These are phyloP conservation scores for Akabosia matsudoensis DNA, from an alignment of 1,140 invertebrate species.

Conservation along the genomic window DNA sequence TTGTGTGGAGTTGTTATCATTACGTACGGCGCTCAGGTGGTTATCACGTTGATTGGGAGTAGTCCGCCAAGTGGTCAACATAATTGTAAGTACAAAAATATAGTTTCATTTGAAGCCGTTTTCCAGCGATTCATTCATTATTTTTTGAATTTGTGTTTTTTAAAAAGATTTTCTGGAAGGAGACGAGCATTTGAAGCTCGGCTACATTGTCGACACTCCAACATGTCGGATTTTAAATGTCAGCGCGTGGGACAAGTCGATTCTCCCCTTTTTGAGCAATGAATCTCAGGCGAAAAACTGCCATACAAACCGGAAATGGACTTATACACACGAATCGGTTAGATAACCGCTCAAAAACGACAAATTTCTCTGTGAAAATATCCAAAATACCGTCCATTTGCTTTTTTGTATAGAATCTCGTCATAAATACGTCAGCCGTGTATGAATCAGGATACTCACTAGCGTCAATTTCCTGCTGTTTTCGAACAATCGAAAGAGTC, in stretches of 20 bases:
- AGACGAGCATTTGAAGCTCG: slow-evolving; percentile 32
- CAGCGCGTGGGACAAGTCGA: slow-evolving; percentile 37
- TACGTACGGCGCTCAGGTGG: slow-evolving; percentile 26
- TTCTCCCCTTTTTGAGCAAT: slow-evolving; percentile 29
- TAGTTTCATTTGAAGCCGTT: neutral
- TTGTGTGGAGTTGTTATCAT: slow-evolving; percentile 18
- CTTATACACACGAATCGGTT: slow-evolving; percentile 31
- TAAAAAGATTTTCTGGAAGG: slow-evolving; percentile 35
- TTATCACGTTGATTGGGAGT: slow-evolving; percentile 4
- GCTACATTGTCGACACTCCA: slow-evolving; percentile 33
- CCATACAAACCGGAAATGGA: slow-evolving; percentile 27
- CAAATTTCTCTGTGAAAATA: neutral
- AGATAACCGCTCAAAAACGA: too few species aligned
- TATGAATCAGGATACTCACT: slow-evolving; percentile 29
- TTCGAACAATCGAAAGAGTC: slow-evolving; percentile 30
- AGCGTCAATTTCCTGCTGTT: slow-evolving; percentile 38
- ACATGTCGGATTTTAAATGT: slow-evolving; percentile 39
- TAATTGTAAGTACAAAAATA: slow-evolving; percentile 31
- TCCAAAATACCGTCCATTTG: neutral
- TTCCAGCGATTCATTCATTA: neutral
- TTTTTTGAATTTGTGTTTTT: neutral
- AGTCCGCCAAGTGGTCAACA: slow-evolving; percentile 27
- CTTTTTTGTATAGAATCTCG: slow-evolving; percentile 27
- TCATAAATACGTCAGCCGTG: slow-evolving; percentile 33
- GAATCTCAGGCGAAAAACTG: neutral